A percentile compares a stretch with the other conserved stretches of the same genome.
These are phyloP conservation scores for Ormyrus thymus DNA, from an alignment of 2,888 invertebrate species.

Conservation along the genomic window DNA sequence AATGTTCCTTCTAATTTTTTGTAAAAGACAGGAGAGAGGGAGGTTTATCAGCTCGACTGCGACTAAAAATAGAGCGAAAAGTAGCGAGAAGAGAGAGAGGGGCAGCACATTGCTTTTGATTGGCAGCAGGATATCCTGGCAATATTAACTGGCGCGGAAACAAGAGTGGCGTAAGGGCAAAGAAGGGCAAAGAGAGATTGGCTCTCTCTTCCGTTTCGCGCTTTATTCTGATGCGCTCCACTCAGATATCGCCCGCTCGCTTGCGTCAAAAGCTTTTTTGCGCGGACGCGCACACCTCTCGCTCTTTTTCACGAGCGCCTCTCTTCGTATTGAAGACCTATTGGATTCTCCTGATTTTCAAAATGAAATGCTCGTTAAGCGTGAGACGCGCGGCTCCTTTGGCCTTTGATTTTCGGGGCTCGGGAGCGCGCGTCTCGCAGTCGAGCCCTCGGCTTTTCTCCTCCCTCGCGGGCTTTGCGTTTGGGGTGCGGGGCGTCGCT, in stretches of 20 bases:
- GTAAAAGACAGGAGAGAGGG: conserved; percentile 21
- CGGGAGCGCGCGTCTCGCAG: not conserved
- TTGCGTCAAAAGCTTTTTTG: conserved; percentile 43
- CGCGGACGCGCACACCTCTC: conserved; percentile 9
- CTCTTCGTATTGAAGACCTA: conserved; percentile 32
- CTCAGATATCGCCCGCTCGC: too few species aligned
- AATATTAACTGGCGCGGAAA: conserved; percentile 57
- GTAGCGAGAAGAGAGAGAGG: not conserved
- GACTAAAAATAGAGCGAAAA: conserved; percentile 9
- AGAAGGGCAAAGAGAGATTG: conserved; percentile 56
- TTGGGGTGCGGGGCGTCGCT: not conserved
- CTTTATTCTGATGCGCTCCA: conserved; percentile 47
- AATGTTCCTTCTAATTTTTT: too few species aligned
- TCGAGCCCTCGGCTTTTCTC: conserved; percentile 16
- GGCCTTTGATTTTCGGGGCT: not conserved
- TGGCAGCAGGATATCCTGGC: conserved; percentile 56
- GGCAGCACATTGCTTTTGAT: conserved; percentile 46
- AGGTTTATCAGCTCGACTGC: not conserved
- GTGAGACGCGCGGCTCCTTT: not conserved
- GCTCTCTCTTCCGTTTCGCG: conserved; percentile 49
- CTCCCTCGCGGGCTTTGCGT: not conserved
- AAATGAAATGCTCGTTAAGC: conserved; percentile 47
- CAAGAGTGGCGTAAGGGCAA: conserved; percentile 55
- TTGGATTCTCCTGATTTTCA: conserved; percentile 45
- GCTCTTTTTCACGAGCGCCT: not conserved